Evolutionary conservation across 2,113 vertebrate genomes (phyloP), one percentile per base, ranked within the genome.

Genomic region (Coregonus clupeaformis): DNA sequence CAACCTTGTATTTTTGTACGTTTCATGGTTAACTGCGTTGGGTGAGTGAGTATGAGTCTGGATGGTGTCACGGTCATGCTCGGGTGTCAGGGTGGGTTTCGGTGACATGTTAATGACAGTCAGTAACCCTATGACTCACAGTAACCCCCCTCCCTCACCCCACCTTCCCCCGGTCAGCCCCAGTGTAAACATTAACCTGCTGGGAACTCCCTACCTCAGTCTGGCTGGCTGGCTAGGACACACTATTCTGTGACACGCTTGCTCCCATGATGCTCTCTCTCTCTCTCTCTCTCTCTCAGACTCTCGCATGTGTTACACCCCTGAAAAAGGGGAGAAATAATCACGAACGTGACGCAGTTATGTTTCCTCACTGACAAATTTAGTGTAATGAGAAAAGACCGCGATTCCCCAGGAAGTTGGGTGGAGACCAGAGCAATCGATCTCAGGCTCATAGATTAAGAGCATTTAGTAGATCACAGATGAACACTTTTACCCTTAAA

Each of bases 51-150:
- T 77, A 77, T 83, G 75, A 69, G 84, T 83, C 82, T 90, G 86
- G 76, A 80, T 67, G 80, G 49, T 60, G 82, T 88, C 55, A 69
- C 66, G 74, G n/a, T 77, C 20, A 1, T 12, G 45, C 74, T 76
- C 59, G 62, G 64, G 77, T 81, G 82, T 85, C 77, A 74, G 79
- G 68, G 75, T 73, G 77, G 71, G 80, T 90, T 80, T 87, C 81
- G 85, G 67, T 84, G 80, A 86, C 77, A 82, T 77, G 81, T 80
- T 86, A 88, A 87, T 87, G 83, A 86, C 71, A 60, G 68, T 81
- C 65, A 75, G 71, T 79, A 86, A 87, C 85, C 83, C 80, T 42
- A 42, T 42, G 36, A 42, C 36, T 42, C 36, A 42, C 36, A 9
- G 36, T 42, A 42, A 42, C 36, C 36, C 1, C 2, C 36, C 36